Evolutionary conservation across 2,888 invertebrate genomes (phyloP), one percentile per base, ranked within the genome.

Genomic region (Azorinus chamasolen): DNA sequence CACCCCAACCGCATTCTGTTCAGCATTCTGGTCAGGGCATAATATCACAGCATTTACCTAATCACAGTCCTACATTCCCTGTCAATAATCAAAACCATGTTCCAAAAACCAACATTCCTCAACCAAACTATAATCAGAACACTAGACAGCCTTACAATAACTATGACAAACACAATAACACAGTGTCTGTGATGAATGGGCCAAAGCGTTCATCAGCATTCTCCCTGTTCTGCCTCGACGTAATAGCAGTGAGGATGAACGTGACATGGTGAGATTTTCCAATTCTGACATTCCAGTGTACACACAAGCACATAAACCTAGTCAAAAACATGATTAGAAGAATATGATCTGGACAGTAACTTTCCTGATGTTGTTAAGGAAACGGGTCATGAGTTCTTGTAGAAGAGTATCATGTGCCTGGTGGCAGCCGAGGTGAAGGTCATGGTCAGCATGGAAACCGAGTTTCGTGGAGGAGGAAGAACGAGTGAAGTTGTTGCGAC

Each of bases 401-500:
- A n/a, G 86, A 86, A 64, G 86, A 86, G 63, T 86, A 84, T 63
- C 80, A 77, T 50, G 75, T 86, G 68, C 86, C 86, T n/a, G 84
- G 84, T 12, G 37, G 51, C 20, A 48, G 62, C 58, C 71, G 74
- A 51, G 63, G 63, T 65, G 46, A 69, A n/a, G 63, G 53, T 53
- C 70, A 59, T 39, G 54, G 70, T 27, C 53, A 77, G 25, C 74
- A 73, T 62, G 69, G 74, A 22, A 75, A 75, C 45, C 63, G 61
- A 14, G 58, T 69, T 18, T 57, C 81, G 1, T 55, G 79, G 37
- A 79, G 51, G 83, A 87, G 50, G 64, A 76, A 14, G 87, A 88
- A 51, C 68, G 84, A 20, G 74, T 79, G 24, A 82, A 82, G 93
- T 94, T 98, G 79, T 95, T 98, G 75, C 96, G 96, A 73, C 94